A percentile compares a stretch with the other conserved stretches of the same genome.
These are phyloP conservation scores for Archocentrus centrarchus DNA, from an alignment of 2,113 vertebrate genomes.

Conservation along the genomic window DNA sequence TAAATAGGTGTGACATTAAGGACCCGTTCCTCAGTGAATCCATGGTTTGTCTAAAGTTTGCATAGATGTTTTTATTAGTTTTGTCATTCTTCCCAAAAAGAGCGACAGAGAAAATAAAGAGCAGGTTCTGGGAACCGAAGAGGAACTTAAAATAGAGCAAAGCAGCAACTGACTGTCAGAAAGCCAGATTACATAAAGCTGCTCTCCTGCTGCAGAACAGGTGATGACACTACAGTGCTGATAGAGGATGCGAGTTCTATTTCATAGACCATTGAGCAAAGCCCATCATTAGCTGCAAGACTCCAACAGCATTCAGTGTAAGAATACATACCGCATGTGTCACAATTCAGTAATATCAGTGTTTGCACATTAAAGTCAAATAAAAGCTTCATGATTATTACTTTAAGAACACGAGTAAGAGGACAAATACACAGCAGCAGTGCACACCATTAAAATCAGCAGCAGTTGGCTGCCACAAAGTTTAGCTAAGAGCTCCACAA, in stretches of 20 bases:
- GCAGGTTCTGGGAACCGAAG: conserved; percentile 18
- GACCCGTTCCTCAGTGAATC: background rate
- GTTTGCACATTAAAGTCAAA: conserved; percentile 5
- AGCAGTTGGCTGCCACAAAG: conserved; percentile 14
- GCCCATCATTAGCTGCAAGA: conserved; percentile 10
- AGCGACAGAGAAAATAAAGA: background rate
- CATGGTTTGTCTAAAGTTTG: background rate
- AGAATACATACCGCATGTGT: conserved; percentile 5
- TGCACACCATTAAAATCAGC: background rate
- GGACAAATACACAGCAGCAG: background rate
- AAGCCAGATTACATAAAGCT: conserved; percentile 65
- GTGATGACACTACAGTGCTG: conserved; percentile 56
- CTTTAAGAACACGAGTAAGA: background rate
- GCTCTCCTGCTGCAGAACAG: conserved; percentile 46
- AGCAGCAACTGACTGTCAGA: conserved; percentile 51
- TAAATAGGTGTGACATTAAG: background rate
- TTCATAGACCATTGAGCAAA: conserved; percentile 55
- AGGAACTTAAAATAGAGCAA: conserved; percentile 59
- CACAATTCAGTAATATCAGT: background rate
- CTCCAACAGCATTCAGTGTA: background rate
- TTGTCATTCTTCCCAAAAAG: background rate
- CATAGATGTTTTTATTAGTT: background rate
- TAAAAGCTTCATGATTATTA: conserved; percentile 14
- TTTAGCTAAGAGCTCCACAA: conserved; percentile 41
- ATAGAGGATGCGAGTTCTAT: conserved; percentile 50